Conservation (phyloP, 2,797 vertebrate species). For the Trematomus bernacchii region DNA sequence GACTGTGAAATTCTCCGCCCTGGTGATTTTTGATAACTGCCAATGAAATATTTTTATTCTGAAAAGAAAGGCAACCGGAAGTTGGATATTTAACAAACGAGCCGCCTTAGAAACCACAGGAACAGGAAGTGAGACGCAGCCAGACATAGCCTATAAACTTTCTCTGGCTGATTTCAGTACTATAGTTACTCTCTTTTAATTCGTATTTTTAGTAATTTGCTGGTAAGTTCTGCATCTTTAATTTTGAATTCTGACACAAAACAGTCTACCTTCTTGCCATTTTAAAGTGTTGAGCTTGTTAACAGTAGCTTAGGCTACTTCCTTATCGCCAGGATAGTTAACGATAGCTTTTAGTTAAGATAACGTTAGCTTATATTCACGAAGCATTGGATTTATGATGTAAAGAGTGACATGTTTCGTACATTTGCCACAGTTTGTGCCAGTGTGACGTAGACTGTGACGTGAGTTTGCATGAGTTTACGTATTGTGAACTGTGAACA, state of each 20-base stretch:
- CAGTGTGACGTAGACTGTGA: too few relatives aligned
- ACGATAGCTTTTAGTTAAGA: conserved; percentile 8
- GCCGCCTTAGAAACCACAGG: neutral
- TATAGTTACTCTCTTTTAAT: neutral
- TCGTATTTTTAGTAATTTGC: neutral
- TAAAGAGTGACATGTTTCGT: neutral
- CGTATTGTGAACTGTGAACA: conserved; percentile 29
- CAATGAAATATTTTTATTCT: conserved; percentile 18
- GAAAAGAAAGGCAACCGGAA: conserved; percentile 18
- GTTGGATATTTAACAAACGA: fast-evolving
- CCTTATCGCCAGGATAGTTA: neutral
- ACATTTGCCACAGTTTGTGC: too few relatives aligned
- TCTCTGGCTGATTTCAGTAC: fast-evolving
- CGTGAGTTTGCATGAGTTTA: neutral
- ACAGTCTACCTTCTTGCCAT: fast-evolving
- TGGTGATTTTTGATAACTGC: too few relatives aligned
- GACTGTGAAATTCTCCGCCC: fast-evolving
- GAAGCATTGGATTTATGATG: neutral
- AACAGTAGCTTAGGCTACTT: neutral
- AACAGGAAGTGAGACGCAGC: conserved; percentile 47
- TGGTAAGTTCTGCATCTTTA: conserved; percentile 16
- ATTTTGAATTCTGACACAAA: neutral
- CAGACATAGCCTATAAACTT: conserved; percentile 18
- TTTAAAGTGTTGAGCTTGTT: neutral
- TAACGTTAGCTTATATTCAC: neutral